Conservation (phyloP, 2,888 invertebrate species). For the Habrosyne pyritoides region DNA sequence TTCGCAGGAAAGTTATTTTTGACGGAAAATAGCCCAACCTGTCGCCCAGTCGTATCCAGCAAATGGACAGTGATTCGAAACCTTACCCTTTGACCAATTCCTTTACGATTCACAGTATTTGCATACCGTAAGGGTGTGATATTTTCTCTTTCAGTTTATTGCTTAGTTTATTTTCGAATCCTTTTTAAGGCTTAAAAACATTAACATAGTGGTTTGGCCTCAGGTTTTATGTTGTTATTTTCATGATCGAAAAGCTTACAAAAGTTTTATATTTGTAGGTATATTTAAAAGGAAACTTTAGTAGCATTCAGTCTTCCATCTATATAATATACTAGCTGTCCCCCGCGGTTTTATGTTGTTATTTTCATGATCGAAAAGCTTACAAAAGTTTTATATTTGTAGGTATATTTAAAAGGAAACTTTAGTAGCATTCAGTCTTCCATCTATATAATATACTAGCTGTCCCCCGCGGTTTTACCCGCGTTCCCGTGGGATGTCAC, state of each 20-base stretch:
- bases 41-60: conserved; percentile 55
- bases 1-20: conserved; percentile 11
- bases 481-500: too few relatives aligned
- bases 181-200: not conserved
- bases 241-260: not conserved
- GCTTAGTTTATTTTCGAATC: conserved; percentile 13
- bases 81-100: conserved; percentile 67
- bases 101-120: conserved; percentile 55
- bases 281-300: too few relatives aligned
- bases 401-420: too few relatives aligned
- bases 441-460: too few relatives aligned
- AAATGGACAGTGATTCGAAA: conserved; percentile 62
- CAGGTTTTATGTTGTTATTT: not conserved
- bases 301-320: too few relatives aligned
- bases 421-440: too few relatives aligned
- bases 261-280: too few relatives aligned
- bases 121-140: conserved; percentile 48
- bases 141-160: conserved; percentile 52
- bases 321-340: too few relatives aligned
- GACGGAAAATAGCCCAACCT: conserved; percentile 33
- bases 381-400: too few relatives aligned
- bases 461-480: too few relatives aligned
- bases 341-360: too few relatives aligned
- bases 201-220: not conserved
- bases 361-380: too few relatives aligned